phyloP scores from a whole-genome alignment of 1,140 invertebrate species.

The Pseudobourletiella spinata region DNA sequence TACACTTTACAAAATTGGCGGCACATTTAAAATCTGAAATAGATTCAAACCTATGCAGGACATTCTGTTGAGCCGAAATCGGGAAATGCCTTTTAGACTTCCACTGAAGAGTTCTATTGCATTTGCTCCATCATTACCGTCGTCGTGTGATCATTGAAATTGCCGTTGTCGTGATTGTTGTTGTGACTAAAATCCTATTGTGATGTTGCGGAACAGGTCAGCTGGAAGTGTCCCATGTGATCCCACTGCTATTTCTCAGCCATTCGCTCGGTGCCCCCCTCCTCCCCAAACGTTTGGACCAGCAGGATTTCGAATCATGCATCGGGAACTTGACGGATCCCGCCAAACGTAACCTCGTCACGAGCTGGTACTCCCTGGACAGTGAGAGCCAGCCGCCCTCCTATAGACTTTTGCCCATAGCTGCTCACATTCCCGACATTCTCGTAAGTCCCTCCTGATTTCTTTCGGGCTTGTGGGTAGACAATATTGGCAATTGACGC shows the following conservation, averaged over 20 bases:
- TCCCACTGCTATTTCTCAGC: constrained; percentile 64
- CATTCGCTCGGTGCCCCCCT: constrained; percentile 63
- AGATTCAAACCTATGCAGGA: too few relatives aligned
- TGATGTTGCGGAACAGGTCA: too few relatives aligned
- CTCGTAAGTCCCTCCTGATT: constrained; percentile 27
- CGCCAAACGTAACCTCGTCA: constrained; percentile 50
- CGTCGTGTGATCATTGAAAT: too few relatives aligned
- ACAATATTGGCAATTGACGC: background rate
- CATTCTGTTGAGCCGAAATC: too few relatives aligned
- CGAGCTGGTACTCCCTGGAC: constrained; percentile 61
- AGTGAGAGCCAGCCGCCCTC: constrained; percentile 60
- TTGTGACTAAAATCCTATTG: too few relatives aligned
- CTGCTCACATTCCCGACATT: constrained; percentile 46
- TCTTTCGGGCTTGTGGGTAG: background rate
- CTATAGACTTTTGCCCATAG: constrained; percentile 57
- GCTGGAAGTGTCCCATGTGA: constrained; percentile 57
- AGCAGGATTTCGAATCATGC: constrained; percentile 63
- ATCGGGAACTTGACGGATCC: constrained; percentile 49
- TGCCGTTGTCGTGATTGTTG: too few relatives aligned
- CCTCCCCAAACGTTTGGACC: constrained; percentile 63
- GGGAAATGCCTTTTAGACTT: too few relatives aligned
- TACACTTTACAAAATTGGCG: too few relatives aligned
- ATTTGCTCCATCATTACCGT: too few relatives aligned
- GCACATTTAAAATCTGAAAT: too few relatives aligned
- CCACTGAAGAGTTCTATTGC: too few relatives aligned